These are phyloP conservation scores for Panonychus citri DNA, from an alignment of 1,140 invertebrate species.

Conservation along the genomic window DNA sequence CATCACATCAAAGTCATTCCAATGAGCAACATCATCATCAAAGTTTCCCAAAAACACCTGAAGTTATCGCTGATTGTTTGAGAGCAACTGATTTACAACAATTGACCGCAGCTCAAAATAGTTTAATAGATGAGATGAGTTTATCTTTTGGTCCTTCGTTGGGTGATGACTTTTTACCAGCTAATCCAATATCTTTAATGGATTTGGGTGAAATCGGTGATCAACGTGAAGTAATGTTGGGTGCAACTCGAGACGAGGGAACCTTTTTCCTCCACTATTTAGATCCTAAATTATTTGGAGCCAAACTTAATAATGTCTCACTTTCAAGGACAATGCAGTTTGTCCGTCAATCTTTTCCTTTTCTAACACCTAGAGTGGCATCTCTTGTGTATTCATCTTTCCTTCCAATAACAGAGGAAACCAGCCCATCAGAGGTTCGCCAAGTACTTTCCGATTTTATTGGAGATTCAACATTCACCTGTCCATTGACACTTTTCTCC, in stretches of 20 bases:
- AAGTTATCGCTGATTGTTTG: background rate
- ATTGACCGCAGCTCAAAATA: background rate
- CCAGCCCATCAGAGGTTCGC: background rate
- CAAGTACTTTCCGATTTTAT: background rate
- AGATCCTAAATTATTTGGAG: background rate
- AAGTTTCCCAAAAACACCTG: background rate
- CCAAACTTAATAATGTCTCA: background rate
- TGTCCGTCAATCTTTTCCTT: background rate
- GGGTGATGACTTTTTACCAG: constrained; percentile 8
- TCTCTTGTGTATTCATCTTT: background rate
- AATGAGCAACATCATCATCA: background rate
- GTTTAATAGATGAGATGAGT: background rate
- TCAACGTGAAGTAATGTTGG: constrained; percentile 41
- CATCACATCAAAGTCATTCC: background rate
- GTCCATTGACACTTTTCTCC: background rate
- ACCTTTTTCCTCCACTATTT: constrained; percentile 50
- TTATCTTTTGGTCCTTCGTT: constrained; percentile 1
- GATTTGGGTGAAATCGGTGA: constrained; percentile 1
- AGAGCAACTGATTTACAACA: background rate
- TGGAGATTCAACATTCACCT: constrained; percentile 2
- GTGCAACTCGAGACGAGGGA: constrained; percentile 78
- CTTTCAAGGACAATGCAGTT: background rate
- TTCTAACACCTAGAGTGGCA: background rate
- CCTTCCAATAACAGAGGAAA: background rate
- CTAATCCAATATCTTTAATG: background rate